Base-by-base conservation (phyloP, 2,113 vertebrate genomes). In the Pterocles gutturalis region DNA sequence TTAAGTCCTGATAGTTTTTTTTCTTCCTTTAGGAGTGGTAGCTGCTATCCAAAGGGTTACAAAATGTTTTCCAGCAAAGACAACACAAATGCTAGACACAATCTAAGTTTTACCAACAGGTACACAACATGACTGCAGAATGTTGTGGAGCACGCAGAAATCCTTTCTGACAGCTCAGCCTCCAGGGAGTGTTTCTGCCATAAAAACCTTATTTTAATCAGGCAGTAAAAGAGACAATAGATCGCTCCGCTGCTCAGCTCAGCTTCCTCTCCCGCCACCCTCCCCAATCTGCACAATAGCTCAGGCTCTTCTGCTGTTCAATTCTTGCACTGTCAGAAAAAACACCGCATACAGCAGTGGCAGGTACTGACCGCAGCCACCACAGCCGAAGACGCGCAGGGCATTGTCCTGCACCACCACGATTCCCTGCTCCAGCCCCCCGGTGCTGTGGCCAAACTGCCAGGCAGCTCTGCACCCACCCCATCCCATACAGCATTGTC, bases 281-380 rank as follows among this genome's bases (percentile, higher is more conserved):
- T 4, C 49, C 24, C 16, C 29, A 43, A 13, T 45, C 45, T 2
- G 7, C 10, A 24, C 17, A 13, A 12, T 5, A 36, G 36, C 70
- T n/a, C 15, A 1, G 1, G 6, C 51, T 48, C 69, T 36, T 24
- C 64, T 15, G 36, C 1, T 34, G 11, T 26, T 33, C 9, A 34
- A 25, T 2, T 9, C 24, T 8, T n/a, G 71, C 65, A 31, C 60
- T 5, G 2, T 4, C 29, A 53, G 71, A 26, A 54, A 11, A 22
- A 25, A 3, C 24, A 4, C n/a, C 3, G 33, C 28, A 2, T 1
- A 1, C 2, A 5, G 51, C 26, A 11, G 11, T 2, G 13, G 45
- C 64, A 9, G 7, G 2, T 6, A 13, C 11, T 10, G 34, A 34
- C 69, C 6, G 11, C 7, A 33, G 36, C 26, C 31, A 33, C 6